Evolutionary conservation across 1,140 invertebrate genomes (phyloP), one percentile per base, ranked within the genome.

Genomic region (Philaenus spumarius): DNA sequence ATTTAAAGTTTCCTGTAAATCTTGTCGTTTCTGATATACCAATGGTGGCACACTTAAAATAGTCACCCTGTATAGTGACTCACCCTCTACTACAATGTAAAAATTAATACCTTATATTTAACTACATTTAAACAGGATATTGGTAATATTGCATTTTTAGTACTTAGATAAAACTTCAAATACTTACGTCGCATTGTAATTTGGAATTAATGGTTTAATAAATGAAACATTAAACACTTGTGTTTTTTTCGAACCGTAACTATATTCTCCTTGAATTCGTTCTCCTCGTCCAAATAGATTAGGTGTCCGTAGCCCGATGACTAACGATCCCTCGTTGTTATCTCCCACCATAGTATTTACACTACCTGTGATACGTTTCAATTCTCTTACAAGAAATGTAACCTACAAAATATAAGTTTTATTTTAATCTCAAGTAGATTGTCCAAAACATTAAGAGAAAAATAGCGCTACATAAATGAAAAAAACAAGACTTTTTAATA

Each of bases 211-310:
- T 1, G 92, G 92, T 72, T 93, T 95, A 11, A 80, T 76, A 59
- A 87, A 82, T 2, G 80, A 78, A 4, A 90, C 55, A 67, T 82
- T 86, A 68, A 87, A 85, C 63, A 86, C 87, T 40, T 81, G 82
- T 1, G 83, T 82, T 67, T 80, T 81, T 71, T 84, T 81, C 61
- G 81, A 83, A 67, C 87, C 79, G 77, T 87, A 79, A 65, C 82
- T 68, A 72, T 92, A 93, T 68, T 93, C 89, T 7, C 82, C 74
- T 64, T 82, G 80, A 6, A 93, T 61, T 24, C 78, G 75, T 77
- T 95, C 92, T 3, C 87, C 93, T 65, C 90, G 73, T 1, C 92
- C 93, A 64, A 85, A 76, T 34, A 92, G 70, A 76, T 95, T 96
- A 0, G 90, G 90, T 53, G 86, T 73, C 65, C 78, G 78, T 11